These are phyloP conservation scores for Drosophila yakuba DNA, from an alignment of 1,140 invertebrate species.

Conservation along the genomic window DNA sequence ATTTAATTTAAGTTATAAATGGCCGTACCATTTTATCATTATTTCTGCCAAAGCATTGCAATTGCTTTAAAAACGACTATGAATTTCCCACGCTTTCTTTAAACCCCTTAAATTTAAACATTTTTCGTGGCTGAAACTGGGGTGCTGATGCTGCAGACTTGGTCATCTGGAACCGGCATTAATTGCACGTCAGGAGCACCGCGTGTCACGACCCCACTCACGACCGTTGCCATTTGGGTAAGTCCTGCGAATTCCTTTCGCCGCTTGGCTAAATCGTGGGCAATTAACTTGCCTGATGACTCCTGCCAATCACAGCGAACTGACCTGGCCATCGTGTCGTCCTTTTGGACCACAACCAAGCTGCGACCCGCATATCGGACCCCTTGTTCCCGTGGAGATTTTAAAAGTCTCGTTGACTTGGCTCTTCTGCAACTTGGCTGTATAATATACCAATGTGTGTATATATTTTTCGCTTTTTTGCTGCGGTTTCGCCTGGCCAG, in stretches of 20 bases:
- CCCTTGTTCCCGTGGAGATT: slow-evolving; percentile 8
- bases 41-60: no score
- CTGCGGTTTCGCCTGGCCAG: slow-evolving; percentile 45
- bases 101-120: slow-evolving; percentile 1
- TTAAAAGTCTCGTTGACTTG: slow-evolving; percentile 48
- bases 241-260: slow-evolving; percentile 20
- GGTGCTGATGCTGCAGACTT: slow-evolving; percentile 2
- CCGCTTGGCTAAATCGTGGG: slow-evolving; percentile 71
- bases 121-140: neutral
- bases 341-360: slow-evolving; percentile 15
- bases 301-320: slow-evolving; percentile 75
- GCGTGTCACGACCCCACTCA: slow-evolving; percentile 28
- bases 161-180: slow-evolving; percentile 36
- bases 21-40: no score
- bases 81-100: neutral
- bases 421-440: slow-evolving; percentile 20
- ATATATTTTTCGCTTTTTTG: slow-evolving; percentile 14
- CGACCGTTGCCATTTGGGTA: slow-evolving; percentile 3
- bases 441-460: slow-evolving; percentile 6
- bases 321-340: slow-evolving; percentile 46
- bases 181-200: slow-evolving; percentile 40
- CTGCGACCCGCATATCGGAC: neutral
- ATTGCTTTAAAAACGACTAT: no score
- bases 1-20: no score
- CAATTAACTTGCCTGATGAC: slow-evolving; percentile 81